Conservation (phyloP, 2,797 vertebrate species). For the Rousettus madagascariensis region DNA sequence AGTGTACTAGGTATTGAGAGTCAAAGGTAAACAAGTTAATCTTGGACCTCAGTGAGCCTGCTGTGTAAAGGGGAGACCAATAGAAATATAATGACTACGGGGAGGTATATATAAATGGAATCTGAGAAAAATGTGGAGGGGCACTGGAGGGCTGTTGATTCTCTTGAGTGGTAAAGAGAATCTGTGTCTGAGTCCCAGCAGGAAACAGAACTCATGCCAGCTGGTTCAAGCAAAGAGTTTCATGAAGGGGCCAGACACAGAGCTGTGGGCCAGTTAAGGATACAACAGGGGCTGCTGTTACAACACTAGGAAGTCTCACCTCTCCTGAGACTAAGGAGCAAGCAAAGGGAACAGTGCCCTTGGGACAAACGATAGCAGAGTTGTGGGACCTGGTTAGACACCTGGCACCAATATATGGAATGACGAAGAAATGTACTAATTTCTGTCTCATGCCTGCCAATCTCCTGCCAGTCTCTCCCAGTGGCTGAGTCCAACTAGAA, state of each 20-base stretch:
- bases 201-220: constrained; percentile 3
- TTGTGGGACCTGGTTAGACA: neutral
- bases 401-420: neutral
- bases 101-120: neutral
- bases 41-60: neutral
- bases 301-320: neutral
- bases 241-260: neutral
- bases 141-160: neutral
- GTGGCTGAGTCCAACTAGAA: neutral
- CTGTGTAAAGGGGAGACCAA: neutral
- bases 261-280: neutral
- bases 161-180: neutral
- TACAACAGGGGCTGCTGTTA: neutral
- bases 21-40: neutral
- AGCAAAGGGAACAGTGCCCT: neutral
- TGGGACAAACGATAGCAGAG: neutral
- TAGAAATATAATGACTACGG: neutral
- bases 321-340: neutral
- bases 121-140: neutral
- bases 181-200: neutral
- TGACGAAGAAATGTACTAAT: neutral
- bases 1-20: neutral
- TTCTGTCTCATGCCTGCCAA: neutral
- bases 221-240: neutral
- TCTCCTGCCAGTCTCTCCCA: neutral